These are phyloP conservation scores for Aquatica leii DNA, from an alignment of 2,888 invertebrate genomes.

Conservation along the genomic window DNA sequence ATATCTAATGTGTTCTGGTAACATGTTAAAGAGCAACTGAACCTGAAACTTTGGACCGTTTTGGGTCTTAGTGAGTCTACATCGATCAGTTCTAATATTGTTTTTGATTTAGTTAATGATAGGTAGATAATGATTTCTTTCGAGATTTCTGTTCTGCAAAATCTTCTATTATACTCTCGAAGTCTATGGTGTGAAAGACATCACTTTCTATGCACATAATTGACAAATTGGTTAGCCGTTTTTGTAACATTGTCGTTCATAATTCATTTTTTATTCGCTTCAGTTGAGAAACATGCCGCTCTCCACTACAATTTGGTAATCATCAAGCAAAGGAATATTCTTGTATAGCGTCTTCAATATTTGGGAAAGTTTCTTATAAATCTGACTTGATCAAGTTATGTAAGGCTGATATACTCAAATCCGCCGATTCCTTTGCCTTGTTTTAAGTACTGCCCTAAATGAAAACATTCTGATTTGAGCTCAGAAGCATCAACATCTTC, in stretches of 20 bases:
- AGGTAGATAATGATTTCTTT: not conserved
- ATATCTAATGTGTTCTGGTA: too few relatives aligned
- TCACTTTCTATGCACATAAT: constrained; percentile 1
- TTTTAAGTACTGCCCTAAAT: not conserved
- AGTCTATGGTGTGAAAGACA: not conserved
- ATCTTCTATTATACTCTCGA: not conserved
- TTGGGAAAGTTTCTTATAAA: not conserved
- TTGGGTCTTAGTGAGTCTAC: too few relatives aligned
- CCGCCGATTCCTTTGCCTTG: not conserved
- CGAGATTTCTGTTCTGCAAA: not conserved
- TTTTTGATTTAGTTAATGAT: too few relatives aligned
- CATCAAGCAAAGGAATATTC: not conserved
- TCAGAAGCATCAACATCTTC: not conserved
- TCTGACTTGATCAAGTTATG: not conserved
- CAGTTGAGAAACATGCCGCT: too few relatives aligned
- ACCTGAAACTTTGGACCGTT: too few relatives aligned
- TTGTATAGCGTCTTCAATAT: not conserved
- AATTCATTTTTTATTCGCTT: not conserved
- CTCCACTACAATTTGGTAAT: not conserved
- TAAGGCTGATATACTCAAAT: not conserved
- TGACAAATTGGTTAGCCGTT: not conserved
- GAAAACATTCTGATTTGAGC: not conserved
- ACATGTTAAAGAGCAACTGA: too few relatives aligned
- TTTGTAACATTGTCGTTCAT: not conserved
- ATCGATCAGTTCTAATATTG: too few relatives aligned